Base-by-base conservation (phyloP, 2,113 vertebrate genomes). In the Antechinus stuartii region DNA sequence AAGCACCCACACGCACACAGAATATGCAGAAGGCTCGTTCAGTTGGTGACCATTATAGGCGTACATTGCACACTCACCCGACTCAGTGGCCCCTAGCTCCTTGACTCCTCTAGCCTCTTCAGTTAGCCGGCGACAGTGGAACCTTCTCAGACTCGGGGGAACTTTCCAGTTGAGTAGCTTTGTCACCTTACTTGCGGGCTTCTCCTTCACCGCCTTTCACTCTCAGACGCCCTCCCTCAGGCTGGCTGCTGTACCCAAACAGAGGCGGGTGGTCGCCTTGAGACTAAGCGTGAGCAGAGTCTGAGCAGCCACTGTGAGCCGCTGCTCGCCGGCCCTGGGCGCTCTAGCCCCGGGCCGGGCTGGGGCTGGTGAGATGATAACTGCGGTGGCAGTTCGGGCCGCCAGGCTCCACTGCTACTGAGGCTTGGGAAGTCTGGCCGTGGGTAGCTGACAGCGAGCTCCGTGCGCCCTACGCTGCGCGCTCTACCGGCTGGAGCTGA, bases 131-230 rank as follows among this genome's bases (percentile, higher is more conserved):
- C 2, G 0, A 12, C 57, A 57, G 93, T 3, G 42, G 57, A 91
- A 68, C 50, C 97, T 98, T 97, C 97, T 93, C 96, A 91, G 92
- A 52, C 56, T 91, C 93, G 56, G 68, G 95, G 96, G 95, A 96
- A 97, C 97, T 97, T 97, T 96, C 96, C 96, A 97, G 97, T 97
- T 94, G 96, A 97, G 93, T 97, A 95, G 94, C 54, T 54, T 8
- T 0, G 92, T 93, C 14, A 2, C 95, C 91, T 50, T 26, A n/a
- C 27, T 25, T n/a, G 42, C 19, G 55, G 3, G 22, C 50, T 49
- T 91, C 84, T 0, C n/a, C 47, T 14, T 61, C 76, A 89, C 57
- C 93, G 24, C n/a, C 1, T 57, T 24, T 90, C 94, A 10, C 90
- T 5, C 90, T 30, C 4, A 54, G 76, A 26, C 53, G 46, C 97